Percentiles rank a stretch among this genome's conserved stretches.
phyloP scores from a whole-genome alignment of 2,797 vertebrate species.

The Carduelis carduelis region DNA sequence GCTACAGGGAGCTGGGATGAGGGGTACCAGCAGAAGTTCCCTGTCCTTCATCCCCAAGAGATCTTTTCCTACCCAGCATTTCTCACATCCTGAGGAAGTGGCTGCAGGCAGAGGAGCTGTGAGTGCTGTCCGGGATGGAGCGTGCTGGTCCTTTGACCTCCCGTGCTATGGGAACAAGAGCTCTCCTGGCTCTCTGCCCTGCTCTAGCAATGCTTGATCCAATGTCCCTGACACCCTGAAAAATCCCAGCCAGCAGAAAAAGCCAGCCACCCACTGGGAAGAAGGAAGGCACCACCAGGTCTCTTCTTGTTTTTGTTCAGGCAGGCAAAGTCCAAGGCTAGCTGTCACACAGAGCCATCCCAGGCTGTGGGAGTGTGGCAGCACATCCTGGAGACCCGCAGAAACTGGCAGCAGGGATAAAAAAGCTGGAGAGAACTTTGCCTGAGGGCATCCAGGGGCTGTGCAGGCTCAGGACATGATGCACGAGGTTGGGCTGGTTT shows the following conservation, averaged over 20 bases:
- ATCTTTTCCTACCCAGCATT: background rate
- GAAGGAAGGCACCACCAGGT: background rate
- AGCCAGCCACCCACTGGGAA: background rate
- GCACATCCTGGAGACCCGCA: background rate
- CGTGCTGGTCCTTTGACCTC: background rate
- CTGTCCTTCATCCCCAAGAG: background rate
- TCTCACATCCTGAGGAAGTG: constrained; percentile 17
- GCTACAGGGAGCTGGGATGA: background rate
- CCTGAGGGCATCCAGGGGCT: background rate
- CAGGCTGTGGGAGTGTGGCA: background rate
- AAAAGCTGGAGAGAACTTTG: background rate
- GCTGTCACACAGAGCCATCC: background rate
- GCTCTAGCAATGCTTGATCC: background rate
- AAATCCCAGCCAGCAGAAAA: background rate
- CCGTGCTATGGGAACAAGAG: background rate
- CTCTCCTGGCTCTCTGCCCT: background rate
- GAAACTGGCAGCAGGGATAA: background rate
- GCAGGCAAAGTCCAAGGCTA: constrained; percentile 29
- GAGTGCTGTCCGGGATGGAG: accelerated
- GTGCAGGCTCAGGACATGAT: accelerated
- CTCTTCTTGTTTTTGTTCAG: background rate
- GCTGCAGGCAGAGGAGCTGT: background rate
- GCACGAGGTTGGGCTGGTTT: background rate
- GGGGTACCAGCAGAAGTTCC: background rate
- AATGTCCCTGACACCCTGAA: background rate